These are phyloP conservation scores for Coptodon bakossiorum DNA, from an alignment of 2,113 vertebrate genomes.

Conservation along the genomic window DNA sequence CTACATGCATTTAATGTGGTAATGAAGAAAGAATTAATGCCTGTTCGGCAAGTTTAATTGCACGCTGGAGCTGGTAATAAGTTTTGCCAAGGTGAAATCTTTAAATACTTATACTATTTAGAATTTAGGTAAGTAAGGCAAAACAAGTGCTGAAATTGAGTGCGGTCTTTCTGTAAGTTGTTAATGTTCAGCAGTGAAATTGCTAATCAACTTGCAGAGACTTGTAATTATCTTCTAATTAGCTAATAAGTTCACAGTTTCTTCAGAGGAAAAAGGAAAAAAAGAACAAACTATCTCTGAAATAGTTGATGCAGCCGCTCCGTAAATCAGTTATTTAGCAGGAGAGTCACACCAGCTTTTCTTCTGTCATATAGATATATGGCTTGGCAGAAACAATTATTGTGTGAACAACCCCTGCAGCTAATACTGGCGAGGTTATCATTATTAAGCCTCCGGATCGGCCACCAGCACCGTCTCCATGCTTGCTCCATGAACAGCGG, in stretches of 20 bases:
- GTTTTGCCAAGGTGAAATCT: conserved; percentile 86
- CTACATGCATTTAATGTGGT: conserved; percentile 84
- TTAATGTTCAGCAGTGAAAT: conserved; percentile 61
- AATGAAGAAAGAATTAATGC: conserved; percentile 87
- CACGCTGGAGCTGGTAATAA: conserved; percentile 75
- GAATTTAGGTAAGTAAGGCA: conserved; percentile 85
- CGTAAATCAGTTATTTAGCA: conserved; percentile 84
- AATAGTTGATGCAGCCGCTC: conserved; percentile 25
- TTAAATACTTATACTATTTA: conserved; percentile 93
- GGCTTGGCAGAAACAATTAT: conserved; percentile 88
- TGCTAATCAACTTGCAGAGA: conserved; percentile 52
- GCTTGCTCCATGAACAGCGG: conserved; percentile 54
- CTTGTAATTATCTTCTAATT: conserved; percentile 61
- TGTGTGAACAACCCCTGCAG: conserved; percentile 77
- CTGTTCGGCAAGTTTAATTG: conserved; percentile 88
- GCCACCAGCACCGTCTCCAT: conserved; percentile 39
- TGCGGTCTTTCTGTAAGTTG: conserved; percentile 65
- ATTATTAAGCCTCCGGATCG: conserved; percentile 56
- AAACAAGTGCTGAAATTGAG: conserved; percentile 75
- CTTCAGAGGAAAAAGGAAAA: not conserved
- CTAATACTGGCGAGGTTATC: conserved; percentile 67
- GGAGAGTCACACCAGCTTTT: conserved; percentile 78
- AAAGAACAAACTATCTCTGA: conserved; percentile 1
- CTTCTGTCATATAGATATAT: conserved; percentile 86
- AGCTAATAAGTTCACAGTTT: conserved; percentile 43